These are phyloP conservation scores for Hydrozoanthus gracilis DNA, from an alignment of 92 coral and sea anemone species.

Conservation along the genomic window DNA sequence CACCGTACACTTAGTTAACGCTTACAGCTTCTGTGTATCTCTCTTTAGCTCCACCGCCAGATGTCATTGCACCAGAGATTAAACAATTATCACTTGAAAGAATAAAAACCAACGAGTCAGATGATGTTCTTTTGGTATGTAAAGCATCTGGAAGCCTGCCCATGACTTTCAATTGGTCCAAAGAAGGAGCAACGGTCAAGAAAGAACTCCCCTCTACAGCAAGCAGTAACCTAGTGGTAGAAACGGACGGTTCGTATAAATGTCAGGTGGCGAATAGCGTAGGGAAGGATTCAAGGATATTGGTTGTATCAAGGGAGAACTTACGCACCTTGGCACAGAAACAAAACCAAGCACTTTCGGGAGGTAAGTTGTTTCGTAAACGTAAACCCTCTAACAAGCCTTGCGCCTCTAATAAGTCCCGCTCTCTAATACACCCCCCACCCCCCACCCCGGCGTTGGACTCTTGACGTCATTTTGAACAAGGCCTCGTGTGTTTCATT, in stretches of 20 bases:
- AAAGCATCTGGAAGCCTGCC: slow-evolving; percentile 36
- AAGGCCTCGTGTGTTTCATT: too few species aligned
- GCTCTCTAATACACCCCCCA: not conserved
- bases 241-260: not conserved
- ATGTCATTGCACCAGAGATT: slow-evolving; percentile 18
- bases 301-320: slow-evolving; percentile 1
- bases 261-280: slow-evolving; percentile 6
- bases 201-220: not conserved
- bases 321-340: slow-evolving; percentile 15
- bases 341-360: not conserved
- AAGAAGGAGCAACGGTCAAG: not conserved
- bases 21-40: not conserved
- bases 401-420: not conserved
- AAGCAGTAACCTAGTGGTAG: not conserved
- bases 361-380: not conserved
- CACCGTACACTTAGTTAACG: too few species aligned
- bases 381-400: not conserved
- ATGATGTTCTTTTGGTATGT: slow-evolving; percentile 25
- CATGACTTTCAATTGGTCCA: slow-evolving; percentile 10
- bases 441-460: too few species aligned
- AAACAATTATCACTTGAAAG: slow-evolving; percentile 1
- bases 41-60: not conserved
- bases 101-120: slow-evolving; percentile 17
- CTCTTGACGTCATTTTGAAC: too few species aligned
- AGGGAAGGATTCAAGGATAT: not conserved